A percentile compares a stretch with the other conserved stretches of the same genome.
Conservation (phyloP, 2,888 invertebrate species). For the Tricholauxania praeusta region DNA sequence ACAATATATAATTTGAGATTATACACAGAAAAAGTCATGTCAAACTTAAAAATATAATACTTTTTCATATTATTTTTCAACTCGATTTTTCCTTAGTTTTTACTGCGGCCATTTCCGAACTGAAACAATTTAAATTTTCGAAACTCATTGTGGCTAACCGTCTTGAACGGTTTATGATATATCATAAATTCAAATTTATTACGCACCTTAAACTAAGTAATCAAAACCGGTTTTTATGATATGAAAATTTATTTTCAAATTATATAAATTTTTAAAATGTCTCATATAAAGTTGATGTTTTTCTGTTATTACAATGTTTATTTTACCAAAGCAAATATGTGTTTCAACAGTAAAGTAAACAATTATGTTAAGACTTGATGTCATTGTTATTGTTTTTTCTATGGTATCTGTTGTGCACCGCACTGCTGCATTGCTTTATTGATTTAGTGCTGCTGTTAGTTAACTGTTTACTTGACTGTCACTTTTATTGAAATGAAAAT, state of each 20-base stretch:
- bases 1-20: too few relatives aligned
- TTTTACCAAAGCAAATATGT: neutral
- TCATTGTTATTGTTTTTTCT: neutral
- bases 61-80: too few relatives aligned
- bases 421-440: neutral
- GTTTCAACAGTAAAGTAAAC: too few relatives aligned
- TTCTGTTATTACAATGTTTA: too few relatives aligned
- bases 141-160: too few relatives aligned
- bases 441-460: neutral
- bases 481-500: neutral
- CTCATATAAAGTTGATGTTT: neutral
- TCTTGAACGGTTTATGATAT: too few relatives aligned
- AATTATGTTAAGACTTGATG: too few relatives aligned
- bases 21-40: too few relatives aligned
- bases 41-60: too few relatives aligned
- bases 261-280: neutral
- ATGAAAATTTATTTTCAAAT: neutral
- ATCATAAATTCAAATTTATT: neutral
- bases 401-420: neutral
- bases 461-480: slow-evolving; percentile 9
- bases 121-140: too few relatives aligned
- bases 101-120: too few relatives aligned
- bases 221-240: neutral
- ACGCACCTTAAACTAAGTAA: neutral
- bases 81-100: too few relatives aligned